Evolutionary conservation across 2,113 vertebrate genomes (phyloP).

Genomic region (Speoplatyrhinus poulsoni): DNA sequence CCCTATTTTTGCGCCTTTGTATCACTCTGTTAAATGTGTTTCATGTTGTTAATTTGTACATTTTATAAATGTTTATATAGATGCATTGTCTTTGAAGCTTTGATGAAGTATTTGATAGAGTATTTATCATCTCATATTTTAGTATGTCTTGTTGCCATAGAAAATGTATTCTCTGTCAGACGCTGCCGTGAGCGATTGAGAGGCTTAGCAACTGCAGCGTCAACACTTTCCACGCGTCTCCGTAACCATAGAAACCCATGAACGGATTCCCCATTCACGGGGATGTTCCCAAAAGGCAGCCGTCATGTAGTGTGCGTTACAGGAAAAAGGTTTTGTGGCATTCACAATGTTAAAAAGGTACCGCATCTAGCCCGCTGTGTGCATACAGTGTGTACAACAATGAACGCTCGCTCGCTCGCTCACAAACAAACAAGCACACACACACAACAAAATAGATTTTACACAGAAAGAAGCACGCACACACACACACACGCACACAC

Average conservation of each 20-base stretch:
- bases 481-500: neutral
- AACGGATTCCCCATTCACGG: constrained; percentile 38
- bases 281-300: constrained; percentile 12
- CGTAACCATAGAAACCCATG: constrained; percentile 61
- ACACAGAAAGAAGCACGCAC: neutral
- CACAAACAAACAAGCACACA: neutral
- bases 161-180: neutral
- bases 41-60: no score
- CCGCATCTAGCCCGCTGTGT: neutral
- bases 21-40: no score
- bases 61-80: no score
- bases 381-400: no score
- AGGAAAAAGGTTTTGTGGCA: neutral
- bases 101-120: no score
- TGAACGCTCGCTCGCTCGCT: neutral
- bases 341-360: neutral
- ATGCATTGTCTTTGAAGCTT: no score
- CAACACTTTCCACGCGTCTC: constrained; percentile 42
- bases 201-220: constrained; percentile 33
- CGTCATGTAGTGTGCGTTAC: neutral
- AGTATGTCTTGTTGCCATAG: no score
- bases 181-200: constrained; percentile 22
- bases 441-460: neutral
- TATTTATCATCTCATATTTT: no score
- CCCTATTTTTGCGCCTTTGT: neutral